Percentiles rank a stretch among this genome's conserved stretches.
Conservation (phyloP, 2,888 invertebrate genomes). For the Panzeria rudis region DNA sequence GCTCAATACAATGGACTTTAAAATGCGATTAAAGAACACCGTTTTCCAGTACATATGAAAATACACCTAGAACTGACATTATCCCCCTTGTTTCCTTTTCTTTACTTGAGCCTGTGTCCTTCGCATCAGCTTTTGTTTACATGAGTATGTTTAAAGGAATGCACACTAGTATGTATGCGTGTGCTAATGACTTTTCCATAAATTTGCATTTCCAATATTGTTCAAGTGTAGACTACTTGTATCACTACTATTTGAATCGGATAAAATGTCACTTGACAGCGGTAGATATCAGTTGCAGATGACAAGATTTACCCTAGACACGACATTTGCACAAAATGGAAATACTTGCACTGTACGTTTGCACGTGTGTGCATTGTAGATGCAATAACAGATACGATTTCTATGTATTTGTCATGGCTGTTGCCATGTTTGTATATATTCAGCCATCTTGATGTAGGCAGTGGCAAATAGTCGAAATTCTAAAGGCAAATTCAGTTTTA, state of each 20-base stretch:
- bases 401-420: neutral
- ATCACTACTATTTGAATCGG: slow-evolving; percentile 65
- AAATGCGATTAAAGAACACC: slow-evolving; percentile 39
- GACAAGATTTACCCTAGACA: slow-evolving; percentile 57
- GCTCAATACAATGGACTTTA: slow-evolving; percentile 22
- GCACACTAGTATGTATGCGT: slow-evolving; percentile 3
- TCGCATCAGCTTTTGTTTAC: neutral
- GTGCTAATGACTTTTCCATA: slow-evolving; percentile 69
- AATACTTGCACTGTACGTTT: slow-evolving; percentile 42
- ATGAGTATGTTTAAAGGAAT: neutral
- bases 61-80: neutral
- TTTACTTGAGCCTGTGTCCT: slow-evolving; percentile 4
- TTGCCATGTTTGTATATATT: neutral
- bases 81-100: neutral
- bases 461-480: slow-evolving; percentile 25
- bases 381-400: slow-evolving; percentile 12
- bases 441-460: slow-evolving; percentile 34
- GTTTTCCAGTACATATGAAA: slow-evolving; percentile 2
- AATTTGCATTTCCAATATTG: slow-evolving; percentile 69
- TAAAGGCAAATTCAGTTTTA: slow-evolving; percentile 24
- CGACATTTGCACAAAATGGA: slow-evolving; percentile 68
- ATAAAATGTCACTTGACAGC: slow-evolving; percentile 72
- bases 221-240: slow-evolving; percentile 65
- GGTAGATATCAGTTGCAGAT: slow-evolving; percentile 68
- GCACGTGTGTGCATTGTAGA: neutral